Percentiles rank a stretch among this genome's conserved stretches.
phyloP scores from a whole-genome alignment of 2,113 vertebrate species.

The Burhinus bistriatus region DNA sequence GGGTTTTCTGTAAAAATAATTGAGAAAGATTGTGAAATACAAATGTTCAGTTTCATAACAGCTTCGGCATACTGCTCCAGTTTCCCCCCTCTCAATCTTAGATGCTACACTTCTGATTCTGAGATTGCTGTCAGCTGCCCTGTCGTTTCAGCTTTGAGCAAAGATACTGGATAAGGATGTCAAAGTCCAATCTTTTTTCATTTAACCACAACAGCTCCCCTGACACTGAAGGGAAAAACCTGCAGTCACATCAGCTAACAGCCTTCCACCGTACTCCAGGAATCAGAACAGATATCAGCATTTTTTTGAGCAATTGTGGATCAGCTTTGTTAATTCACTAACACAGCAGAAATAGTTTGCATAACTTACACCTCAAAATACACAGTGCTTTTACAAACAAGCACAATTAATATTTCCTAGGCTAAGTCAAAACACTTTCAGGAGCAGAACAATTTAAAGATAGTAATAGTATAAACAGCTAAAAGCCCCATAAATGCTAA shows the following conservation, averaged over 20 bases:
- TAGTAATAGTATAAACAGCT: neutral
- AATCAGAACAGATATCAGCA: neutral
- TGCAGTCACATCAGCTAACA: neutral
- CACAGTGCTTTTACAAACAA: neutral
- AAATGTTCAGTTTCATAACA: neutral
- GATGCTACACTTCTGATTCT: neutral
- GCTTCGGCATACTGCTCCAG: neutral
- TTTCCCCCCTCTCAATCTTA: neutral
- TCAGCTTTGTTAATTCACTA: neutral
- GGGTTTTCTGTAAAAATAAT: constrained; percentile 87
- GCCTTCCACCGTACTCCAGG: neutral
- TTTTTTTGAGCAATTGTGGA: neutral
- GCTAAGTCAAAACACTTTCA: neutral
- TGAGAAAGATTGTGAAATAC: neutral
- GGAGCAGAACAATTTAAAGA: neutral
- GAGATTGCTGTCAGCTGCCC: neutral
- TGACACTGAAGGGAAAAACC: neutral
- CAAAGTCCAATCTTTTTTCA: neutral
- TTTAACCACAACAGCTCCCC: neutral
- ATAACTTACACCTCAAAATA: neutral
- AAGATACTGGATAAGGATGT: neutral
- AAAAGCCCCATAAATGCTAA: neutral
- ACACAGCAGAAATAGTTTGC: neutral
- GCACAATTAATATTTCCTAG: neutral
- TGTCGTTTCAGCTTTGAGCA: neutral